Percentiles rank a stretch among this genome's conserved stretches.
Evolutionary conservation across 2,797 vertebrate species (phyloP).

Genomic region (Sparus aurata): DNA sequence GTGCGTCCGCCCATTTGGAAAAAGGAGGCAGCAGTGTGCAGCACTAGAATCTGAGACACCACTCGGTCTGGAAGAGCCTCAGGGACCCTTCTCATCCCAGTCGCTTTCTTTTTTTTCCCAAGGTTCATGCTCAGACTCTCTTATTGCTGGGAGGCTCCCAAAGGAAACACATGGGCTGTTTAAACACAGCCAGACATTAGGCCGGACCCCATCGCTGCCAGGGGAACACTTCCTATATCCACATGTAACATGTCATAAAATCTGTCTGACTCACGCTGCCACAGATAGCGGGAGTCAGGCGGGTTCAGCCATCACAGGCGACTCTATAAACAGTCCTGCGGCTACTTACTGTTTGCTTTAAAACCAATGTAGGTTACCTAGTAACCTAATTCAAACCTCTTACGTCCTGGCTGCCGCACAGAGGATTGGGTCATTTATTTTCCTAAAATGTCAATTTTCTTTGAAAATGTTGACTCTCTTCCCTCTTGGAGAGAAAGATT

Average conservation of each 20-base stretch:
- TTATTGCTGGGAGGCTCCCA: slow-evolving; percentile 84
- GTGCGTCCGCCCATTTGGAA: slow-evolving; percentile 53
- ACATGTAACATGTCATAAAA: slow-evolving; percentile 87
- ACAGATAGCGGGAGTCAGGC: slow-evolving; percentile 73
- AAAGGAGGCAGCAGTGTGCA: slow-evolving; percentile 64
- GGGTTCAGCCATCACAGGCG: slow-evolving; percentile 67
- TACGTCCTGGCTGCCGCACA: slow-evolving; percentile 30
- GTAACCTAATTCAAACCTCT: slow-evolving; percentile 68
- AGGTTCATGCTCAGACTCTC: slow-evolving; percentile 84
- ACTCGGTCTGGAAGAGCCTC: slow-evolving; percentile 88
- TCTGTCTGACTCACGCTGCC: slow-evolving; percentile 75
- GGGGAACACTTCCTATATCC: slow-evolving; percentile 87
- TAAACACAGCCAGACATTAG: slow-evolving; percentile 87
- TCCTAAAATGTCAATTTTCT: slow-evolving; percentile 49
- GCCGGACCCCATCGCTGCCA: slow-evolving; percentile 78
- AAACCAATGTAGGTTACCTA: slow-evolving; percentile 72
- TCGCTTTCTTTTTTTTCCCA: slow-evolving; percentile 64
- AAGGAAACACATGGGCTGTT: slow-evolving; percentile 85
- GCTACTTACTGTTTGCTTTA: slow-evolving; percentile 77
- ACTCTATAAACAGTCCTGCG: slow-evolving; percentile 72
- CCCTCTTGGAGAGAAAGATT: slow-evolving; percentile 13
- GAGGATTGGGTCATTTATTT: slow-evolving; percentile 50
- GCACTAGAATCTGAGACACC: slow-evolving; percentile 81
- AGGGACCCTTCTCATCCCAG: slow-evolving; percentile 85
- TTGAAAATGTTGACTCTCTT: slow-evolving; percentile 33